These are phyloP conservation scores for Entelurus aequoreus DNA, from an alignment of 2,113 vertebrate species.

Conservation along the genomic window DNA sequence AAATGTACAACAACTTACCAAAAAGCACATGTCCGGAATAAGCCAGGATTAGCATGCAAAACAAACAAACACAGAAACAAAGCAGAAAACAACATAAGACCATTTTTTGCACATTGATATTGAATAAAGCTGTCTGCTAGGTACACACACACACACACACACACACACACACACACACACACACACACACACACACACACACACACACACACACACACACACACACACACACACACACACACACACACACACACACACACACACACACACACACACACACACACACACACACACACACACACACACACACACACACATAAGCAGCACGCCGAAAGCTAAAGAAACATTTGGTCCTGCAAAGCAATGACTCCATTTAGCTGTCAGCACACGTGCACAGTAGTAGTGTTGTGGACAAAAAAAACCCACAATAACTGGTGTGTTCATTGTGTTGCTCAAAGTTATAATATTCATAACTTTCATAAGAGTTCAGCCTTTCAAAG, in stretches of 20 bases:
- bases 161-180: not conserved
- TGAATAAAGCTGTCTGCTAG: constrained; percentile 56
- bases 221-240: not conserved
- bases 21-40: constrained; percentile 98
- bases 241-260: not conserved
- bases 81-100: constrained; percentile 66
- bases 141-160: constrained; percentile 7
- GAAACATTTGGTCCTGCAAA: constrained; percentile 30
- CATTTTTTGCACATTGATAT: constrained; percentile 61
- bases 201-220: constrained; percentile 5
- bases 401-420: no score
- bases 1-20: constrained; percentile 90
- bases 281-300: not conserved
- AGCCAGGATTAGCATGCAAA: constrained; percentile 99
- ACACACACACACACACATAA: constrained; percentile 2
- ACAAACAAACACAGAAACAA: constrained; percentile 77
- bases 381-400: not conserved
- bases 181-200: not conserved
- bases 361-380: constrained; percentile 27
- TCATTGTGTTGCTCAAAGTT: no score
- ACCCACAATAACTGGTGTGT: no score
- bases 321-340: constrained; percentile 31
- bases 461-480: no score
- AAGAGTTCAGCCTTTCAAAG: no score
- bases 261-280: not conserved